Evolutionary conservation across 2,888 invertebrate genomes (phyloP), one percentile per base, ranked within the genome.

Genomic region (Itoplectis maculator): DNA sequence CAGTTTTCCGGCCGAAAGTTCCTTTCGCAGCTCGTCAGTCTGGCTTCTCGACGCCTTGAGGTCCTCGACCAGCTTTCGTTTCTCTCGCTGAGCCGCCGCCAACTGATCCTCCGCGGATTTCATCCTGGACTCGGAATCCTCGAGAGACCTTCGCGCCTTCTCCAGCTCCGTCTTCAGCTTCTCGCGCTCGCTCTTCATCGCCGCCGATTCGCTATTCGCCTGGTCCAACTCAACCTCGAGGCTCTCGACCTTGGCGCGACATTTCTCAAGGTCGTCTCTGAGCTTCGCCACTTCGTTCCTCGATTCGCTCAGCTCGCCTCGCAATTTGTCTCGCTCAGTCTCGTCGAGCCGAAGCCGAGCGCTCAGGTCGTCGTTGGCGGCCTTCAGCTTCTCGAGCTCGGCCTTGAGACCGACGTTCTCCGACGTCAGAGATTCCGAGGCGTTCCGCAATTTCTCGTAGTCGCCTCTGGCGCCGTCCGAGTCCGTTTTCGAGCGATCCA

Each of bases 371-470:
- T 65, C 78, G 45, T 78, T 68, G 9, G 82, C 59, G 3, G 45
- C 54, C 9, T 66, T 84, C 8, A 84, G 18, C 45, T 80, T 74
- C 11, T 85, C 84, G 2, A 81, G 45, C n/a, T 80, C 84, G 15
- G 54, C 47, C 15, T 82, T 84, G n/a, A 87, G 73, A n/a, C 20
- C 68, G 1, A 18, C 45, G 42, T 82, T 85, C 18, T 84, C 84
- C 6, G 77, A 56, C 13, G 77, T 78, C 45, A 85, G 47, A 8
- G 63, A 51, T n/a, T 79, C 81, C 6, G 47, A 18, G n/a, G 68
- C 72, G 45, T 70, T 49, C 29, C 40, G 65, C 72, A 73, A 29
- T 15, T 35, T 47, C 8, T 69, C 29, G 15, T 63, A 37, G 29
- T 79, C 76, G 3, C 20, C 79, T 13, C 40, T 70, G n/a, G 61